Base-by-base conservation (phyloP, 1,140 invertebrate species). In the Saccostrea echinata region DNA sequence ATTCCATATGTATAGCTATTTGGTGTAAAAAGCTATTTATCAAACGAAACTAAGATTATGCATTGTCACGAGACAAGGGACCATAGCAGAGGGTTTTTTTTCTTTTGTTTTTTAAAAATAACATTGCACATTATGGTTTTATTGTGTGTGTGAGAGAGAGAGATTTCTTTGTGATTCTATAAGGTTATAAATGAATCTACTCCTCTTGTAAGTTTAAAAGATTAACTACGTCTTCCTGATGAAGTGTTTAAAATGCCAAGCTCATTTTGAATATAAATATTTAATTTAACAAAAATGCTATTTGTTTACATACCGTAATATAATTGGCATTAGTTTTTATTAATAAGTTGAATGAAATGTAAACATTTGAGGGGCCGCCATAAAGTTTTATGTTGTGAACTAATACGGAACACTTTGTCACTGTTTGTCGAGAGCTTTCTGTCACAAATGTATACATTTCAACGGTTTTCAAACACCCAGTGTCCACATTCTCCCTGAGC, bases 251-350 rank as follows among this genome's bases (percentile, higher is more conserved):
- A 61, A 61, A 61, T 61, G n/a, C 55, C 55, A 61, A 43, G 55
- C 55, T 76, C 68, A 16, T 30, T 33, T 76, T 76, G 0, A 76
- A 27, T 30, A 30, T 30, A 76, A 76, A 76, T 33, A 76, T 76
- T 76, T 76, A 13, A 76, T 27, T 33, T 76, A 30, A 13, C 68
- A 6, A 76, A 76, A 76, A 76, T 76, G 68, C 13, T 12, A 33
- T 33, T 16, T 76, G 68, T 76, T 33, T 76, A 76, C 68, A 76
- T 76, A 33, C 27, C 13, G 30, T 76, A 76, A 76, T 11, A 27
- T 76, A 76, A 76, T 30, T 30, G 68, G 24, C 30, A 76, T 76
- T 76, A 30, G 68, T 76, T 76, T 76, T 30, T 33, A 35, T 33
- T 76, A 27, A 30, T 30, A 76, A 3, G 27, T n/a, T 21, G 68